Percentiles rank a stretch among this genome's conserved stretches.
Evolutionary conservation across 2,888 invertebrate species (phyloP).

Genomic region (Scaptomyza polygonia): DNA sequence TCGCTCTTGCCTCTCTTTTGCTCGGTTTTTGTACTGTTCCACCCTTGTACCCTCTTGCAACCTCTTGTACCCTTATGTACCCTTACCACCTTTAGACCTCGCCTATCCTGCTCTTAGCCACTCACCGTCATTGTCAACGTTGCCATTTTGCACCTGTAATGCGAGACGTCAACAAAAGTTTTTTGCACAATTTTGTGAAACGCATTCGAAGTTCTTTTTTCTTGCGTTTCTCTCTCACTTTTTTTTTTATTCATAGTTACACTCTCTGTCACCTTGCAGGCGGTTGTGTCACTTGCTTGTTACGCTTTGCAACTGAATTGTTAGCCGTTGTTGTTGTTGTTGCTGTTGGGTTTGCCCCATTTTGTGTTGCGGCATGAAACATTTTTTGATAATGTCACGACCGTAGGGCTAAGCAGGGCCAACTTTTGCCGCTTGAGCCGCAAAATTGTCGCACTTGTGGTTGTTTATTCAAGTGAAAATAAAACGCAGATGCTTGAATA

Average conservation of each 20-base stretch:
- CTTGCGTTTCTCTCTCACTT: background rate
- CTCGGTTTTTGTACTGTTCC: background rate
- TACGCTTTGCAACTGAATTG: conserved; percentile 23
- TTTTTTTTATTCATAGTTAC: background rate
- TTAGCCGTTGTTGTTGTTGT: conserved; percentile 1
- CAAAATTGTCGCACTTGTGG: conserved; percentile 56
- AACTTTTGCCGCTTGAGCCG: conserved; percentile 52
- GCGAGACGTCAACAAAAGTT: conserved; percentile 63
- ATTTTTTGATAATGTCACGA: conserved; percentile 60
- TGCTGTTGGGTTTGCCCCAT: conserved; percentile 6
- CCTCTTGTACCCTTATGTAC: background rate
- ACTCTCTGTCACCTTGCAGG: background rate
- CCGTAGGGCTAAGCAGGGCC: conserved; percentile 54
- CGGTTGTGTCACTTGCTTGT: conserved; percentile 3
- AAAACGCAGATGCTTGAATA: conserved; percentile 26
- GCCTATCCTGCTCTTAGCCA: conserved; percentile 2
- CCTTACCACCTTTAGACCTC: background rate
- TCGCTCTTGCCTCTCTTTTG: conserved; percentile 6
- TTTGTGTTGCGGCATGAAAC: conserved; percentile 40
- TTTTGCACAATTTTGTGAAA: conserved; percentile 60
- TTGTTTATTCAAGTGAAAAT: conserved; percentile 21
- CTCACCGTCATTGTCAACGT: conserved; percentile 30
- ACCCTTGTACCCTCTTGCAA: background rate
- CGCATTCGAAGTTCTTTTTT: conserved; percentile 42
- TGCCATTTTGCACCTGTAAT: conserved; percentile 61